Evolutionary conservation across 2,888 invertebrate species (phyloP).

Genomic region (Drosophila ochracea): DNA sequence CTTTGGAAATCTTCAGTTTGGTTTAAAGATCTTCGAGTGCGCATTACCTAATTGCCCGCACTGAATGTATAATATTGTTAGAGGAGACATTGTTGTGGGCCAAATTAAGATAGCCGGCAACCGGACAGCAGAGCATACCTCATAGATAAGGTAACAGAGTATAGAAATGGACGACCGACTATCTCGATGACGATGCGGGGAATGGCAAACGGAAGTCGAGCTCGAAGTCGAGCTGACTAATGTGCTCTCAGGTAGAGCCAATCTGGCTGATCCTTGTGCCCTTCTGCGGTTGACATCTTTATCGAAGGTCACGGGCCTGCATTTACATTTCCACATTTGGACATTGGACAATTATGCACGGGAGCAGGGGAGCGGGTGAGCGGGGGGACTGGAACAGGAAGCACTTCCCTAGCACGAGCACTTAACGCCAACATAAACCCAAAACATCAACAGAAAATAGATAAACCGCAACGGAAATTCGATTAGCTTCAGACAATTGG

Average conservation of each 20-base stretch:
- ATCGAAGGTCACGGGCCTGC: constrained; percentile 61
- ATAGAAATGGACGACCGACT: neutral
- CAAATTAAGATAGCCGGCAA: constrained; percentile 8
- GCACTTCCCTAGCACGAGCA: constrained; percentile 48
- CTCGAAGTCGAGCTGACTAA: constrained; percentile 46
- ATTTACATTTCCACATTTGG: constrained; percentile 42
- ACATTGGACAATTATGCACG: constrained; percentile 42
- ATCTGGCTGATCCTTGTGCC: constrained; percentile 35
- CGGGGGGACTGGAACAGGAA: constrained; percentile 36
- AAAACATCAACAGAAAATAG: constrained; percentile 25
- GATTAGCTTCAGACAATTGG: constrained; percentile 55
- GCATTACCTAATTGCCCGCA: constrained; percentile 56
- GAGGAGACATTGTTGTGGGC: neutral
- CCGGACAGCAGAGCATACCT: neutral
- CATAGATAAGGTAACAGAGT: neutral
- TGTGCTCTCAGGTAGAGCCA: constrained; percentile 34
- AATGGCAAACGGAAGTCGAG: constrained; percentile 43
- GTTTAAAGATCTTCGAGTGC: constrained; percentile 40
- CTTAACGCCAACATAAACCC: constrained; percentile 41
- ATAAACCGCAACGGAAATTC: constrained; percentile 54
- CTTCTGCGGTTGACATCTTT: constrained; percentile 65
- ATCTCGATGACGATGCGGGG: neutral
- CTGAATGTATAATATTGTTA: constrained; percentile 46
- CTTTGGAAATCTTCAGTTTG: constrained; percentile 47
- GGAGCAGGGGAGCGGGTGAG: neutral